These are phyloP conservation scores for Gymnothorax reevesii DNA, from an alignment of 2,797 vertebrate genomes.

Conservation along the genomic window DNA sequence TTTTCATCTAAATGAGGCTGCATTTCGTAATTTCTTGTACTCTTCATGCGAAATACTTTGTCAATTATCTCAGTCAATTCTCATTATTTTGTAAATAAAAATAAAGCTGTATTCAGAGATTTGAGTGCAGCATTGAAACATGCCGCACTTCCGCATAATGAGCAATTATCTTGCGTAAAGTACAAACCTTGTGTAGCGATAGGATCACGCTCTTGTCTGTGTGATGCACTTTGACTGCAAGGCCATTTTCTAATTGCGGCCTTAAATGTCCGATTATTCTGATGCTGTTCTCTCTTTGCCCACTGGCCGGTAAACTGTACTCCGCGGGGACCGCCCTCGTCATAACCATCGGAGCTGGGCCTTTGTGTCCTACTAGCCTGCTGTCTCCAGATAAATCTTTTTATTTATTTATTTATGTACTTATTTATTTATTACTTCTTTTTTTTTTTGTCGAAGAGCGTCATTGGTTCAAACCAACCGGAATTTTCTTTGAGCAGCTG, in stretches of 20 bases:
- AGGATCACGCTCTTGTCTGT: background rate
- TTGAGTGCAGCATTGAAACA: background rate
- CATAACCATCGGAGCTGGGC: background rate
- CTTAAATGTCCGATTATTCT: background rate
- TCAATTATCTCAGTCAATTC: background rate
- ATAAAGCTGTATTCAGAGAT: background rate
- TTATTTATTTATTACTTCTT: too few species aligned
- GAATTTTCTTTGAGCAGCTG: constrained; percentile 12
- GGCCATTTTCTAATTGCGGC: background rate
- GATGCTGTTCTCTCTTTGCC: background rate
- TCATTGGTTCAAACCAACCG: background rate
- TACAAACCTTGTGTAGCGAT: background rate
- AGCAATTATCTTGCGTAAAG: background rate
- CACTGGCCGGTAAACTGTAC: background rate
- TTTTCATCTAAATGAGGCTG: background rate
- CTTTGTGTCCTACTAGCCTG: background rate
- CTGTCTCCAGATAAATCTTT: background rate
- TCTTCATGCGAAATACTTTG: background rate
- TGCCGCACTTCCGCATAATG: background rate
- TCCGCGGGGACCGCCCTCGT: background rate
- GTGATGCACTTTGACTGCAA: background rate
- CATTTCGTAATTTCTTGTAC: background rate
- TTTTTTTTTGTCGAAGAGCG: background rate
- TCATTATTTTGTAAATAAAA: background rate
- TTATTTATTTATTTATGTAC: background rate